These are phyloP conservation scores for Drosophila macrospina DNA, from an alignment of 2,888 invertebrate genomes.

Conservation along the genomic window DNA sequence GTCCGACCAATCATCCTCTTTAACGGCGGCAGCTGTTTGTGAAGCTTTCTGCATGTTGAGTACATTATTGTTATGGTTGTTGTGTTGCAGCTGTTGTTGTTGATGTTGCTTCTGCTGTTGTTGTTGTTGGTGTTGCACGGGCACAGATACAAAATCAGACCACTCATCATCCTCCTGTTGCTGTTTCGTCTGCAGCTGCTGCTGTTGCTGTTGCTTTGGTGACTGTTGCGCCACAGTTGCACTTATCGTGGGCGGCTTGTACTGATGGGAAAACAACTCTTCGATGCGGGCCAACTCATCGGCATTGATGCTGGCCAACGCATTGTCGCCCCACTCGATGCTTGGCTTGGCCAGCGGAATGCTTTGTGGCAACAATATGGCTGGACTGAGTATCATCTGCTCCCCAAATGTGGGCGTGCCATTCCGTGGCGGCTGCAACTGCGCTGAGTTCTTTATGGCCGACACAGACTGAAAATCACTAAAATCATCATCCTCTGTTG, in stretches of 20 bases:
- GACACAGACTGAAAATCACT: constrained; percentile 86
- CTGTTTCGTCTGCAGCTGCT: constrained; percentile 22
- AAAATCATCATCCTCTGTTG: constrained; percentile 85
- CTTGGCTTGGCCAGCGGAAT: constrained; percentile 82
- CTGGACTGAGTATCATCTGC: constrained; percentile 84
- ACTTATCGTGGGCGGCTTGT: constrained; percentile 77
- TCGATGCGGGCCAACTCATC: constrained; percentile 85
- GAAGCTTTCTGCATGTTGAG: constrained; percentile 29
- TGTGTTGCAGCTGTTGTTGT: constrained; percentile 30
- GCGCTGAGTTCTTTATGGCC: constrained; percentile 25
- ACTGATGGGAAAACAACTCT: constrained; percentile 82
- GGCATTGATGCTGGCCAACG: constrained; percentile 84
- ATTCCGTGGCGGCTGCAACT: constrained; percentile 60
- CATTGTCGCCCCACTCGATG: constrained; percentile 87
- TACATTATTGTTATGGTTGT: constrained; percentile 55
- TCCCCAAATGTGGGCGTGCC: constrained; percentile 72
- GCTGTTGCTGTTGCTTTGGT: constrained; percentile 43
- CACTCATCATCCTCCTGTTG: constrained; percentile 86
- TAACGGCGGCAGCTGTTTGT: constrained; percentile 29
- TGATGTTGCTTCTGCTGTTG: constrained; percentile 39
- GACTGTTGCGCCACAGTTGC: constrained; percentile 71
- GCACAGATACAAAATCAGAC: constrained; percentile 87
- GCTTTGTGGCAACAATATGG: constrained; percentile 82
- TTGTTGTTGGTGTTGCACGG: constrained; percentile 50
- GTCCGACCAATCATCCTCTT: constrained; percentile 87